Evolutionary conservation across 1,140 invertebrate species (phyloP).

Genomic region (Scaptomyza hsui): DNA sequence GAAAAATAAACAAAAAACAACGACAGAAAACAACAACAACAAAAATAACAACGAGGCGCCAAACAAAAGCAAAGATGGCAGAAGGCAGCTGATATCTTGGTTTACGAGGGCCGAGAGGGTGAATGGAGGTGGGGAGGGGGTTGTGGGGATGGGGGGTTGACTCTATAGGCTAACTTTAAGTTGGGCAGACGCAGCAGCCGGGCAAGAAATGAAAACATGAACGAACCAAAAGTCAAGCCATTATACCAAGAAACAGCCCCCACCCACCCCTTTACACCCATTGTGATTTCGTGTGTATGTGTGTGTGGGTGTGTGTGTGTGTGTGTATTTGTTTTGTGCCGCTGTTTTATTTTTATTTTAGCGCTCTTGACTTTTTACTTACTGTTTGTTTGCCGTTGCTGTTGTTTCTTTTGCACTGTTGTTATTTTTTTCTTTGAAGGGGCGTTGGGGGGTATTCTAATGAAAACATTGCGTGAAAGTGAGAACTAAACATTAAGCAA

Average conservation of each 20-base stretch:
- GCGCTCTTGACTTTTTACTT: constrained; percentile 34
- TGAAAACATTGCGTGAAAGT: constrained; percentile 81
- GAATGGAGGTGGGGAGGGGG: too few species aligned
- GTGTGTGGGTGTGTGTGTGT: neutral
- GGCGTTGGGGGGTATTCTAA: constrained; percentile 53
- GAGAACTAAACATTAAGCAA: constrained; percentile 79
- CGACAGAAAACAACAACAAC: constrained; percentile 24
- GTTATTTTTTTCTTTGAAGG: constrained; percentile 4
- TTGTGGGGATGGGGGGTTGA: neutral
- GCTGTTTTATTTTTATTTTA: constrained; percentile 25
- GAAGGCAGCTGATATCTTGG: constrained; percentile 9
- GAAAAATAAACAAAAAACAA: constrained; percentile 69
- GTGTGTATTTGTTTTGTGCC: constrained; percentile 4
- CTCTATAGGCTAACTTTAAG: constrained; percentile 28
- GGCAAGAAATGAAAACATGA: constrained; percentile 69
- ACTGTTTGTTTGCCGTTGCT: constrained; percentile 33
- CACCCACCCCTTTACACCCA: neutral
- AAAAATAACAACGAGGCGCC: constrained; percentile 24
- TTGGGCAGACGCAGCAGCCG: constrained; percentile 15
- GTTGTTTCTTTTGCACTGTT: constrained; percentile 22
- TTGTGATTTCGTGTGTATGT: constrained; percentile 14
- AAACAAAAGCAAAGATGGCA: neutral
- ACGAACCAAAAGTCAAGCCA: constrained; percentile 64
- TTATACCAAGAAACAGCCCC: neutral
- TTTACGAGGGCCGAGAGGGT: constrained; percentile 7